phyloP scores from a whole-genome alignment of 2,797 vertebrate species.

The Muscicapa comitata region DNA sequence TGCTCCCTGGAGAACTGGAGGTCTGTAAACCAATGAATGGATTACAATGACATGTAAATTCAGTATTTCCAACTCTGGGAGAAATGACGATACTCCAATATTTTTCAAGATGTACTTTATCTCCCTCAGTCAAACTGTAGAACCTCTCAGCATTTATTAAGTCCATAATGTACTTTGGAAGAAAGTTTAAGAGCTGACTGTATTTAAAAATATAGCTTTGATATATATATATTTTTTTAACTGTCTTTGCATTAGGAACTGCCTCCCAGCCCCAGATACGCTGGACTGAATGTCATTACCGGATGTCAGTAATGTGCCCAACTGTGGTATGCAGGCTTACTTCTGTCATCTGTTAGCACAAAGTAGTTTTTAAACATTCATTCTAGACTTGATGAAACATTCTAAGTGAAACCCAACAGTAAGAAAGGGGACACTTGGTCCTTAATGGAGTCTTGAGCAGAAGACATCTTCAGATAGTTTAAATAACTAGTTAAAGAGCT shows the following conservation, averaged over 20 bases:
- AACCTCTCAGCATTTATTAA: background rate
- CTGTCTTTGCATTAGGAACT: background rate
- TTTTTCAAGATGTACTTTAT: background rate
- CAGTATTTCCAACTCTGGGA: slow-evolving; percentile 19
- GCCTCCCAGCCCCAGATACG: background rate
- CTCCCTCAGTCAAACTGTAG: background rate
- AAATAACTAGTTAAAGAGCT: background rate
- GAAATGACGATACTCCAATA: slow-evolving; percentile 16
- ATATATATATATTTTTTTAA: background rate
- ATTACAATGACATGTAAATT: slow-evolving; percentile 49
- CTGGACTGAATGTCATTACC: background rate
- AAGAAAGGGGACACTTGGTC: background rate
- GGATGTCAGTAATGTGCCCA: background rate
- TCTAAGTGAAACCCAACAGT: background rate
- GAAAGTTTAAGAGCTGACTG: background rate
- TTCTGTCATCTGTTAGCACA: background rate
- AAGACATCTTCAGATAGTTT: background rate
- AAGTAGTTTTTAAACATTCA: background rate
- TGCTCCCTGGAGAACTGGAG: slow-evolving; percentile 44
- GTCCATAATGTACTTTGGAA: background rate
- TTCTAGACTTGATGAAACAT: background rate
- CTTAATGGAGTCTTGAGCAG: background rate
- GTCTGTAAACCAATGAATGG: slow-evolving; percentile 64
- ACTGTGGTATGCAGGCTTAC: background rate
- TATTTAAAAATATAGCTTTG: background rate